Percentiles rank a stretch among this genome's conserved stretches.
phyloP scores from a whole-genome alignment of 2,113 vertebrate species.

The Phrynosoma blainvillii region DNA sequence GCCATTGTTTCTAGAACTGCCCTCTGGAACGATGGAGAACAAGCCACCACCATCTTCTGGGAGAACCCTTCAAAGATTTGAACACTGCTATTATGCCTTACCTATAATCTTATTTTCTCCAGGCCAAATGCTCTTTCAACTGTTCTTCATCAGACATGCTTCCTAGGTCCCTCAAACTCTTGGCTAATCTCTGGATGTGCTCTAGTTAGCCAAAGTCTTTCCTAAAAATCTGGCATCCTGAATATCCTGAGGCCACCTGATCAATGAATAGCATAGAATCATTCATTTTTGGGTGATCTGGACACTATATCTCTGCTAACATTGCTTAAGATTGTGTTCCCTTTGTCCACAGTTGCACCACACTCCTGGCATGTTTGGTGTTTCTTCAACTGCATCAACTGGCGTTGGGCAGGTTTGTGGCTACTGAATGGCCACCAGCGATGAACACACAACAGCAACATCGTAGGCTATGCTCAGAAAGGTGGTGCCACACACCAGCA shows the following conservation, averaged over 20 bases:
- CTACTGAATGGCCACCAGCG: neutral
- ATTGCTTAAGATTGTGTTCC: too few species aligned
- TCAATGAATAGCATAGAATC: too few species aligned
- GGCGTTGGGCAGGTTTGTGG: neutral
- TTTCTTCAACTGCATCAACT: too few species aligned
- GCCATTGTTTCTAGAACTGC: neutral
- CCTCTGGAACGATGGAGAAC: neutral
- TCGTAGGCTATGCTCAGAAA: neutral
- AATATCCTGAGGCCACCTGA: neutral
- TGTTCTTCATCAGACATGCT: too few species aligned
- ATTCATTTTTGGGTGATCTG: too few species aligned
- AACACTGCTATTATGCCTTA: neutral
- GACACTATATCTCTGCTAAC: too few species aligned
- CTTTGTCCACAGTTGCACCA: too few species aligned
- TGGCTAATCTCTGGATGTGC: neutral
- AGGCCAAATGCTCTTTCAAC: too few species aligned
- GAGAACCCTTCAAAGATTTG: neutral
- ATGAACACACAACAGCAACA: neutral
- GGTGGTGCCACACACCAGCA: neutral
- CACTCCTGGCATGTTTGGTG: too few species aligned
- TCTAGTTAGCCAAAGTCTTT: neutral
- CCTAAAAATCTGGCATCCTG: neutral
- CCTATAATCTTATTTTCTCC: neutral
- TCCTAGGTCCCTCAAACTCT: too few species aligned
- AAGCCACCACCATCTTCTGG: neutral